Evolutionary conservation across 2,888 invertebrate genomes (phyloP), one percentile per base, ranked within the genome.

Genomic region (Meloe dianella): DNA sequence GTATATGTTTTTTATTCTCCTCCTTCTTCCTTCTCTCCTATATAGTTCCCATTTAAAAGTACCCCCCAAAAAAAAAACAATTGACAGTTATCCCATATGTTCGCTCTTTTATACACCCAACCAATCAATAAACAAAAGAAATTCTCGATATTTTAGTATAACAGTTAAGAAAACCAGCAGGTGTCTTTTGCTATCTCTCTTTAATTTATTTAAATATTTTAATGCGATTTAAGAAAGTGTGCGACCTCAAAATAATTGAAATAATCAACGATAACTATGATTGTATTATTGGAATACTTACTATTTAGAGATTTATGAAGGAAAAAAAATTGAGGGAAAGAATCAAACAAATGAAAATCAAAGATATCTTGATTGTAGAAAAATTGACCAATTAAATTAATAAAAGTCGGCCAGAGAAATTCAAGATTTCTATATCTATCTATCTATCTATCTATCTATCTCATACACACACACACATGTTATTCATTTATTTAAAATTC

Each of bases 351-450:
- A 6, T 6, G 38, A 20, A 47, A 47, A 20, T 47, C 20, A 20
- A 2, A 9, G 47, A 10, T 47, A 20, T 9, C 47, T 47, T 47
- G 47, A 47, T 41, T 6, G 5, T 35, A 3, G 8, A 10, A 47
- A 17, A 41, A 41, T 8, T 47, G 47, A 20, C 47, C 20, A 47
- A 47, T 47, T 47, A 47, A 47, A 47, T 17, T 20, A 47, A 47
- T 47, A 47, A 47, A 47, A 47, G 47, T 47, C 47, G 47, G 47
- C 47, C 47, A 47, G 47, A 47, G 47, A 47, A 47, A 47, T 17
- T 41, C 38, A n/a, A 41, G 14, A 38, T 5, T 14, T 41, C 20
- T 47, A 6, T 20, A 47, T 20, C 9, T 20, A 2, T 47, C 7
- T 7, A 4, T 41, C 6, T n/a, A n/a, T 41, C 5, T 8, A 4